Conservation (phyloP, 2,888 invertebrate species). For the Eupithecia dodoneata region DNA sequence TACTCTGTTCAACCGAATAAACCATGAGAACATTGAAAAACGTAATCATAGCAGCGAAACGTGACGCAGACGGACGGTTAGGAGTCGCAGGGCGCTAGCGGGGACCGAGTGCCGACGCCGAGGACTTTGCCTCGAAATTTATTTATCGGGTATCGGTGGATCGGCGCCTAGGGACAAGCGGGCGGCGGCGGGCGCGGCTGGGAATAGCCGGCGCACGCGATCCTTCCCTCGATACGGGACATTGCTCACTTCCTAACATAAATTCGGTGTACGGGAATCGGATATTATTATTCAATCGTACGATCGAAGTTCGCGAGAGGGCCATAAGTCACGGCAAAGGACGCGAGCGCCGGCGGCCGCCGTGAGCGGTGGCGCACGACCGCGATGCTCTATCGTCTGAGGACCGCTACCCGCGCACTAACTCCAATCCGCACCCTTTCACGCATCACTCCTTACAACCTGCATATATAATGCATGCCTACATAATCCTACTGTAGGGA, state of each 20-base stretch:
- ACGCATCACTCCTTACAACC: conserved; percentile 26
- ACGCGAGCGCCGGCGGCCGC: conserved; percentile 81
- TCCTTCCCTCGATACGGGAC: conserved; percentile 76
- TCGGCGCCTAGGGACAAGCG: conserved; percentile 67
- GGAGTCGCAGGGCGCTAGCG: conserved; percentile 51
- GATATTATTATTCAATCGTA: conserved; percentile 84
- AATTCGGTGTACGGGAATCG: conserved; percentile 82
- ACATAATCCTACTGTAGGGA: background rate
- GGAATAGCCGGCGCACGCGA: conserved; percentile 71
- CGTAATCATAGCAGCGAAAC: conserved; percentile 63
- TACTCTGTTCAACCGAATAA: conserved; percentile 46
- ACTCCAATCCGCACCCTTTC: conserved; percentile 40
- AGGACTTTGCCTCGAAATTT: conserved; percentile 59
- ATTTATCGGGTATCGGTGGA: conserved; percentile 73
- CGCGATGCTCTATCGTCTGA: conserved; percentile 76
- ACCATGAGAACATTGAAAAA: conserved; percentile 64
- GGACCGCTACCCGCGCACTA: conserved; percentile 66
- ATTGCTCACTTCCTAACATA: conserved; percentile 82
- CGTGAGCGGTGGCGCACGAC: conserved; percentile 82
- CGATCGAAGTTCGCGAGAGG: conserved; percentile 81
- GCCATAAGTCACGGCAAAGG: conserved; percentile 81
- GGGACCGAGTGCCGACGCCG: conserved; percentile 62
- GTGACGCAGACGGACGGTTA: conserved; percentile 68
- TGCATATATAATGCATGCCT: background rate
- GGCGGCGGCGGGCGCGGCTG: conserved; percentile 52